Evolutionary conservation across 2,113 vertebrate genomes (phyloP).

Genomic region (Apeltes quadracus): DNA sequence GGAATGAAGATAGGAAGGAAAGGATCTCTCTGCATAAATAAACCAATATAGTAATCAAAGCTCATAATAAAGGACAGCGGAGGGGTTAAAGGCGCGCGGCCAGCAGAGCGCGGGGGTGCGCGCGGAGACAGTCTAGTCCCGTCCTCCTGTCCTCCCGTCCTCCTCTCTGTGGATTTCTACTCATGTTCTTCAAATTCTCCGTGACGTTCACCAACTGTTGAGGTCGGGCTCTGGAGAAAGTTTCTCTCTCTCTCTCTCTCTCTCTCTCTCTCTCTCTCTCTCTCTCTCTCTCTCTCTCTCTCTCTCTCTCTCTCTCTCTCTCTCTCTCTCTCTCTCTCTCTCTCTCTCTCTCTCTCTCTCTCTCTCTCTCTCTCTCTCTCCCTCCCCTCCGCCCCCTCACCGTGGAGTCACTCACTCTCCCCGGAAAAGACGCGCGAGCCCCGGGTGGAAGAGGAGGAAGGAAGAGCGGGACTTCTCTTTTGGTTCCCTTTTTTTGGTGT

Average conservation of each 20-base stretch:
- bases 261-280: too few species aligned
- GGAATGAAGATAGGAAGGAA: too few species aligned
- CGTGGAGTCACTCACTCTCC: conserved; percentile 26
- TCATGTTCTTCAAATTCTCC: conserved; percentile 60
- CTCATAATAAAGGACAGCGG: conserved; percentile 1
- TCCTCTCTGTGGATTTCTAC: conserved; percentile 26
- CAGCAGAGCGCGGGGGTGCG: conserved; percentile 57
- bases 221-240: conserved; percentile 5
- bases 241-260: too few species aligned
- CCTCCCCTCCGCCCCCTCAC: background rate
- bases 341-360: too few species aligned
- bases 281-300: too few species aligned
- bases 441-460: conserved; percentile 40
- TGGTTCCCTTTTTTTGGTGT: background rate
- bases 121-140: conserved; percentile 22
- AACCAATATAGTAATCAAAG: conserved; percentile 54
- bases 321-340: too few species aligned
- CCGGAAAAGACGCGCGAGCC: conserved; percentile 45
- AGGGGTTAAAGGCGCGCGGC: conserved; percentile 35
- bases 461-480: background rate
- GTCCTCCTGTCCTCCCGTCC: background rate
- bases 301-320: too few species aligned
- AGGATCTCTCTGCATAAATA: conserved; percentile 42
- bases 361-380: too few species aligned
- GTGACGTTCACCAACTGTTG: conserved; percentile 31